These are phyloP conservation scores for Spinus olivaceus DNA, from an alignment of 2,797 vertebrate genomes.

Conservation along the genomic window DNA sequence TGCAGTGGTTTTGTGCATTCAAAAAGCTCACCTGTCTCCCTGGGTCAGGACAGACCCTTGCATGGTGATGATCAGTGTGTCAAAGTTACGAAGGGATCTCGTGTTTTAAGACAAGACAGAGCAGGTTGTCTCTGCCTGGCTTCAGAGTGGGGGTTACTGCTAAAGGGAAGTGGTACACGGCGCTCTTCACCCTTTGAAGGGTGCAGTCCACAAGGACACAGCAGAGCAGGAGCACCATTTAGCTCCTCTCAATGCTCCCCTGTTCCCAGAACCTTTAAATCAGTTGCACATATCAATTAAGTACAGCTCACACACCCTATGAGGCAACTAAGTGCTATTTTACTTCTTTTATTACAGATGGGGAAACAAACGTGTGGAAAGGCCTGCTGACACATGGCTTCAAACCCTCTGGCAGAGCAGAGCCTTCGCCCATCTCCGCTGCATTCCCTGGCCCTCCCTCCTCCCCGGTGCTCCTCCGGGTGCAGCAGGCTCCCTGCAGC, in stretches of 20 bases:
- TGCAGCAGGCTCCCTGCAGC: background rate
- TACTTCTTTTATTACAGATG: slow-evolving; percentile 52
- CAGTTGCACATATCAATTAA: slow-evolving; percentile 10
- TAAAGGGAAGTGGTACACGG: background rate
- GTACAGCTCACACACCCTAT: slow-evolving; percentile 41
- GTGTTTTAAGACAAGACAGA: background rate
- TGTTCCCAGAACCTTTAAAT: slow-evolving; percentile 37
- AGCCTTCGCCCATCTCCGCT: fast-evolving
- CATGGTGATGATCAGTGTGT: background rate
- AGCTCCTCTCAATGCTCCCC: background rate
- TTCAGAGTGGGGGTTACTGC: background rate
- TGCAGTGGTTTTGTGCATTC: background rate
- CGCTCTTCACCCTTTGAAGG: background rate
- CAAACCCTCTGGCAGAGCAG: background rate
- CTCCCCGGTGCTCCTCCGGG: fast-evolving
- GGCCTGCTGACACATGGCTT: background rate
- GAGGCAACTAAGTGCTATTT: slow-evolving; percentile 42
- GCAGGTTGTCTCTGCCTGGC: background rate
- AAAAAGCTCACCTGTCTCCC: background rate
- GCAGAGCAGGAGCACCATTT: background rate
- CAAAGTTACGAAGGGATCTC: background rate
- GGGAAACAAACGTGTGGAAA: slow-evolving; percentile 47
- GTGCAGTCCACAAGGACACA: background rate
- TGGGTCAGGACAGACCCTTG: background rate
- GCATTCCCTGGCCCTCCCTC: fast-evolving